Evolutionary conservation across 2,113 vertebrate species (phyloP).

Genomic region (Chamaetylas fuelleborni): DNA sequence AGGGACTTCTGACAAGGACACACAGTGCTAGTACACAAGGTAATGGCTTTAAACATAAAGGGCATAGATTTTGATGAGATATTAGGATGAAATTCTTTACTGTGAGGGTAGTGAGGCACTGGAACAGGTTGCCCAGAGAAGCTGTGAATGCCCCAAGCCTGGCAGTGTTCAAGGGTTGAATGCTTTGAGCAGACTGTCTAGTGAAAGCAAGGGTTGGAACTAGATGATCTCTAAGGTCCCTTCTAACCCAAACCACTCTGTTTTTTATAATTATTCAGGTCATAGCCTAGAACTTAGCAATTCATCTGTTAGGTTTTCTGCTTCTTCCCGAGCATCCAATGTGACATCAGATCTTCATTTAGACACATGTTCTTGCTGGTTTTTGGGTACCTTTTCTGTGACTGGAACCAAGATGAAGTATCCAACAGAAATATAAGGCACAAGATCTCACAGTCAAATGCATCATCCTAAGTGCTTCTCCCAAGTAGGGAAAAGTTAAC

Average conservation of each 20-base stretch:
- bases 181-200: neutral
- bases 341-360: neutral
- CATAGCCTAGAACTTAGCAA: neutral
- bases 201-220: accelerated
- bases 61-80: neutral
- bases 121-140: neutral
- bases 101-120: neutral
- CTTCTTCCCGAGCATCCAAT: neutral
- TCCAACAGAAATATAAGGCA: neutral
- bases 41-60: neutral
- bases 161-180: neutral
- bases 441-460: neutral
- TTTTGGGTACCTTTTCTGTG: neutral
- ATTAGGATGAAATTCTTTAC: neutral
- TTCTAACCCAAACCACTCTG: neutral
- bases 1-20: neutral
- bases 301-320: neutral
- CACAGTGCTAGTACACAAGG: neutral
- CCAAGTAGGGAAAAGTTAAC: neutral
- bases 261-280: neutral
- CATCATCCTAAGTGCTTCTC: neutral
- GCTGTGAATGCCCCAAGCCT: neutral
- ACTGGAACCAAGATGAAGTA: neutral
- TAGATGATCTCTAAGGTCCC: neutral
- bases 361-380: neutral